Evolutionary conservation across 2,888 invertebrate species (phyloP), one percentile per base, ranked within the genome.

Genomic region (Eristalis tenax): DNA sequence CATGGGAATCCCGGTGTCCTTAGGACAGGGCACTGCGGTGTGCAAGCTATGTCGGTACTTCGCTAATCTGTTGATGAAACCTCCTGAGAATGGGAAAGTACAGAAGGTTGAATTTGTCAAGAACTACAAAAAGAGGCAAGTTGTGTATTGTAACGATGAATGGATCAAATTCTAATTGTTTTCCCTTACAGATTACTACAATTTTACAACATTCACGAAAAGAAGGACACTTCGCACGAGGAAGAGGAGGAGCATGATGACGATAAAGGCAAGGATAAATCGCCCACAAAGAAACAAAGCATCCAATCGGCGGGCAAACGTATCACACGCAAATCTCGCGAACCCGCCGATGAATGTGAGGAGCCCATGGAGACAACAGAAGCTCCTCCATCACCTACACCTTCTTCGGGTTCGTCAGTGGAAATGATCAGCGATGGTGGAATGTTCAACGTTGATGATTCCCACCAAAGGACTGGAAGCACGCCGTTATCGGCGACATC

Each of bases 31-130:
- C 83, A 95, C 96, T 0, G 96, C 96, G 70, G 95, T 97, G 61
- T 97, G 97, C 93, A 97, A 97, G 93, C 93, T 96, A 28, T 97
- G 97, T 90, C 95, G 96, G 79, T 96, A 96, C 92, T 97, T 96
- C 93, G 96, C 96, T 89, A 95, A 96, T 84, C 92, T 97, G 71
- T 94, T 96, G 81, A 94, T 96, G 90, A 96, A 96, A 83, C 95
- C 95, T 2, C 94, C 94, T 0, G 94, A 94, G 83, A 90, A 90
- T 90, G 91, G 91, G 65, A 94, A 91, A 91, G 92, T 90, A 89
- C 94, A 93, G 90, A 93, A 93, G 77, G 90, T 91, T 0, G 92
- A 92, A 65, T 93, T 93, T 64, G 92, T 93, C 26, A 92, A 92
- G 89, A 95, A 94, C 90, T 96, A 96, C 90, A 94, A 94, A 73